phyloP scores from a whole-genome alignment of 2,113 vertebrate species.

The Lagopus leucura region DNA sequence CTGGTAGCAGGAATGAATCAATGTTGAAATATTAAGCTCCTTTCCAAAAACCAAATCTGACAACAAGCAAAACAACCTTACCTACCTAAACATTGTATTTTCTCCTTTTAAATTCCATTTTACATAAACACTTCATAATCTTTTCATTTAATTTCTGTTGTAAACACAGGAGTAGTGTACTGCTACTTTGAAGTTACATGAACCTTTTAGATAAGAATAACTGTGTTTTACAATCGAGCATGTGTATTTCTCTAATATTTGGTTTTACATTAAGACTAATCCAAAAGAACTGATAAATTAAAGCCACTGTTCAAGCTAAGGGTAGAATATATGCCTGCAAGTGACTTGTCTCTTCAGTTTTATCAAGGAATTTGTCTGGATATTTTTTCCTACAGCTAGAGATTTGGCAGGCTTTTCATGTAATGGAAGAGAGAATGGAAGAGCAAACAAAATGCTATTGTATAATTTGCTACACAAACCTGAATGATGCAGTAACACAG shows the following conservation, averaged over 20 bases:
- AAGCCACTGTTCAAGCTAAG: background rate
- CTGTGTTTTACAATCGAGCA: background rate
- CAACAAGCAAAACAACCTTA: background rate
- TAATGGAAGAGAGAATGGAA: background rate
- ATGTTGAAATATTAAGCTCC: background rate
- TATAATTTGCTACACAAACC: background rate
- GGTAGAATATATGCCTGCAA: background rate
- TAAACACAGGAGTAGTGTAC: background rate
- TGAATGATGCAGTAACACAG: background rate
- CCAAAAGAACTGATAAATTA: background rate
- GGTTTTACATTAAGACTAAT: background rate
- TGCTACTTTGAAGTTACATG: background rate
- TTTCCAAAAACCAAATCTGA: background rate
- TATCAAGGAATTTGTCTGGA: background rate
- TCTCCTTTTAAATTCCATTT: background rate
- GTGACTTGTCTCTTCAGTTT: background rate
- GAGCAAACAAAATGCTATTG: background rate
- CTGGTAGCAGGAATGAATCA: background rate
- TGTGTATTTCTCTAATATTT: background rate
- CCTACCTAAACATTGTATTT: background rate
- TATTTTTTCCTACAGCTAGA: background rate
- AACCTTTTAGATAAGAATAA: background rate
- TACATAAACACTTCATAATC: background rate
- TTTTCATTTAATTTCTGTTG: background rate
- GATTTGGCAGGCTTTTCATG: background rate